A percentile compares a stretch with the other conserved stretches of the same genome.
phyloP scores from a whole-genome alignment of 2,797 vertebrate genomes.

The Helostoma temminkii region DNA sequence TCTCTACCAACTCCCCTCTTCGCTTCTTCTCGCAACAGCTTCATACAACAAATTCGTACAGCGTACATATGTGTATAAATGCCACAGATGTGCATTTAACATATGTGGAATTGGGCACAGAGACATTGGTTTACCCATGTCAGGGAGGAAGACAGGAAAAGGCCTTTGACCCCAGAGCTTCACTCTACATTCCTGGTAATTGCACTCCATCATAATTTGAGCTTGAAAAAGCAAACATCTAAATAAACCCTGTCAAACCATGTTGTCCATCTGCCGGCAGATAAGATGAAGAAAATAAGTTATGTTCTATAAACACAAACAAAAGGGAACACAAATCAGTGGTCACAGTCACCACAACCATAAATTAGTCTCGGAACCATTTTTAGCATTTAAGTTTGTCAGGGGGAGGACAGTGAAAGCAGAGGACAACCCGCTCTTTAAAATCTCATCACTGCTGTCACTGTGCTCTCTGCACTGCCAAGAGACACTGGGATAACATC shows the following conservation, averaged over 20 bases:
- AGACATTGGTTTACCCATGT: conserved; percentile 56
- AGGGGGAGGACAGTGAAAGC: conserved; percentile 67
- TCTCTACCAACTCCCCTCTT: conserved; percentile 59
- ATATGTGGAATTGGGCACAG: conserved; percentile 37
- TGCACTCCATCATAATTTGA: conserved; percentile 80
- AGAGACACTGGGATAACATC: conserved; percentile 63
- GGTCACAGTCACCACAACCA: conserved; percentile 73
- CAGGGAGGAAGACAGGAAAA: conserved; percentile 81
- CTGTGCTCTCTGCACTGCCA: conserved; percentile 54
- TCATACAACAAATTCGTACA: conserved; percentile 40
- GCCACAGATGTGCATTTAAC: conserved; percentile 38
- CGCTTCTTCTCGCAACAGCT: conserved; percentile 28
- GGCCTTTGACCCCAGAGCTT: conserved; percentile 78
- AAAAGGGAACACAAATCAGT: conserved; percentile 82
- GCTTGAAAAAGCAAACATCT: conserved; percentile 81
- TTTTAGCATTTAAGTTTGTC: conserved; percentile 76
- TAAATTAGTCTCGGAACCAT: conserved; percentile 82
- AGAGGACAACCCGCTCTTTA: conserved; percentile 82
- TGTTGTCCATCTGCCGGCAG: conserved; percentile 79
- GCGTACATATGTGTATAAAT: conserved; percentile 40
- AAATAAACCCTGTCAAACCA: conserved; percentile 83
- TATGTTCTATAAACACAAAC: conserved; percentile 86
- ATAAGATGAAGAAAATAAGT: conserved; percentile 81
- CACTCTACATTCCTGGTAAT: conserved; percentile 75
- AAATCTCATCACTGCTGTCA: conserved; percentile 83